Evolutionary conservation across 2,797 vertebrate genomes (phyloP).

Genomic region (Pseudotriccus pelzelni): DNA sequence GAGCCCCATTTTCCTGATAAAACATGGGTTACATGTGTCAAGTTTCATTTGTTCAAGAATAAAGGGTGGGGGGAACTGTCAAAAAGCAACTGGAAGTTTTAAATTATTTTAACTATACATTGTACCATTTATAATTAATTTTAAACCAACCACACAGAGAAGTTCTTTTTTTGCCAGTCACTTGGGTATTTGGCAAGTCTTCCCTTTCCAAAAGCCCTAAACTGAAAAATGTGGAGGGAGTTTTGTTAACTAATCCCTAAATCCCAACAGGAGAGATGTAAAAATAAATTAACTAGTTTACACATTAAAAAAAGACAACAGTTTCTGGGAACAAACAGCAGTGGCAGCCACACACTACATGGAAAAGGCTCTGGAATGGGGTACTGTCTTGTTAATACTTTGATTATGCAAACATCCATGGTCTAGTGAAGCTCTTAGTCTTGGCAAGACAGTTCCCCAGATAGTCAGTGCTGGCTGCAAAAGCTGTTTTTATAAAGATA

Average conservation of each 20-base stretch:
- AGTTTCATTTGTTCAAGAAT: neutral
- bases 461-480: slow-evolving; percentile 1
- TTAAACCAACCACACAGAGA: neutral
- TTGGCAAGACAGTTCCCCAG: slow-evolving; percentile 16
- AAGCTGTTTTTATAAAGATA: slow-evolving; percentile 1
- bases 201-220: neutral
- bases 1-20: neutral
- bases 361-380: slow-evolving; percentile 27
- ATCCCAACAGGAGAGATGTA: neutral
- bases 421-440: slow-evolving; percentile 19
- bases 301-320: slow-evolving; percentile 30
- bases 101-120: neutral
- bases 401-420: slow-evolving; percentile 43
- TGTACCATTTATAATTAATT: neutral
- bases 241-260: slow-evolving; percentile 21
- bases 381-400: slow-evolving; percentile 5
- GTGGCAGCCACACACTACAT: neutral
- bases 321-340: slow-evolving; percentile 27
- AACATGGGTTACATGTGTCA: neutral
- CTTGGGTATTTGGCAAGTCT: neutral
- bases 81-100: neutral
- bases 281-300: slow-evolving; percentile 27
- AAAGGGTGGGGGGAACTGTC: neutral
- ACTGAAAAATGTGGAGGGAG: neutral
- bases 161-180: neutral